Conservation (phyloP, 2,797 vertebrate genomes). For the Bradypodion ventrale region DNA sequence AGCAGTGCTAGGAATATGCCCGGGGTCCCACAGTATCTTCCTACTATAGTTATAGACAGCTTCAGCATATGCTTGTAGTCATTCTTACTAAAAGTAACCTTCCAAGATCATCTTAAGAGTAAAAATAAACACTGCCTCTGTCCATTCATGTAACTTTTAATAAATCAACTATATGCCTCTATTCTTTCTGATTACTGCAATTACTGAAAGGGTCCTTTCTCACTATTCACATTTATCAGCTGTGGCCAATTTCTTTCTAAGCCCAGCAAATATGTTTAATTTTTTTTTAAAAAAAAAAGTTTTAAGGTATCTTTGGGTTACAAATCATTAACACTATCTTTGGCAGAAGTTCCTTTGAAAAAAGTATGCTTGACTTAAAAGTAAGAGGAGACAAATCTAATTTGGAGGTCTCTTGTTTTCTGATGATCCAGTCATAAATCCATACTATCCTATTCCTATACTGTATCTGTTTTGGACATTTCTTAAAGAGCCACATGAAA, state of each 20-base stretch:
- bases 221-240: background rate
- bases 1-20: too few species aligned
- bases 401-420: background rate
- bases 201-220: background rate
- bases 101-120: background rate
- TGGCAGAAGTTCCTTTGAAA: background rate
- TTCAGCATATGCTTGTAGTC: too few species aligned
- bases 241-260: too few species aligned
- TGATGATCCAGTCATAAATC: background rate
- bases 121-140: background rate
- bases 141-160: background rate
- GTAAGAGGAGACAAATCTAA: background rate
- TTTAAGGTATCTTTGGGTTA: background rate
- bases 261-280: too few species aligned
- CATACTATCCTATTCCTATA: background rate
- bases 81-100: too few species aligned
- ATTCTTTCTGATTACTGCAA: background rate
- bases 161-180: background rate
- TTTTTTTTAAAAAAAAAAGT: background rate
- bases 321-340: background rate
- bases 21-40: too few species aligned
- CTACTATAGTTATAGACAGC: too few species aligned
- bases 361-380: background rate
- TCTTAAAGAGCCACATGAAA: background rate
- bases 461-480: too few species aligned